phyloP scores from a whole-genome alignment of 1,140 invertebrate genomes.

The Gryon sp. region DNA sequence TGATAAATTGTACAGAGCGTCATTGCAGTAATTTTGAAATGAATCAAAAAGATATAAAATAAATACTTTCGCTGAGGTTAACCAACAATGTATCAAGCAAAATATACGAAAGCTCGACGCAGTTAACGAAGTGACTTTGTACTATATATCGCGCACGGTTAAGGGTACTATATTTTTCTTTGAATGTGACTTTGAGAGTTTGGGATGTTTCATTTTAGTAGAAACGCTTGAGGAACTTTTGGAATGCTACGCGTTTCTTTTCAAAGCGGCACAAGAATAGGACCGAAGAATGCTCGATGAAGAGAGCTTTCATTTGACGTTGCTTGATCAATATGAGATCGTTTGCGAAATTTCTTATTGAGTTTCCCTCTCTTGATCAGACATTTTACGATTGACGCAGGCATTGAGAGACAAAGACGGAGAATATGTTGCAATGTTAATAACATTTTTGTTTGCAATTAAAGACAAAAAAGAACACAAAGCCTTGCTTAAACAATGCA shows the following conservation, averaged over 20 bases:
- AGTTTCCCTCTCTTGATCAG: constrained; percentile 23
- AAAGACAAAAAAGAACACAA: too few relatives aligned
- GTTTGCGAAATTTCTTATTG: constrained; percentile 39
- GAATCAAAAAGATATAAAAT: constrained; percentile 1
- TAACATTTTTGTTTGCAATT: constrained; percentile 24
- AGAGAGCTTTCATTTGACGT: constrained; percentile 45
- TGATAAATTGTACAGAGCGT: too few relatives aligned
- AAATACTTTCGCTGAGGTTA: not conserved
- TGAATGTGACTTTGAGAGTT: constrained; percentile 44
- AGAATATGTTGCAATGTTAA: constrained; percentile 39
- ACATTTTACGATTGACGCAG: constrained; percentile 27
- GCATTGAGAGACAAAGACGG: constrained; percentile 2
- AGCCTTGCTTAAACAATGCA: too few relatives aligned
- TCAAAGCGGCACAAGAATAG: constrained; percentile 45
- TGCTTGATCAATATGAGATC: constrained; percentile 48
- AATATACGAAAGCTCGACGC: constrained; percentile 11
- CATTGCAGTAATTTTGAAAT: constrained; percentile 7
- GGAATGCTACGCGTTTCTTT: constrained; percentile 53
- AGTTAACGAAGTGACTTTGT: not conserved
- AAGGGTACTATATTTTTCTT: constrained; percentile 44
- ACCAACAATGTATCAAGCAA: constrained; percentile 12
- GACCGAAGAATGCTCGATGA: constrained; percentile 48
- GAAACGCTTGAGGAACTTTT: constrained; percentile 34
- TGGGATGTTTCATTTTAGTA: constrained; percentile 45
- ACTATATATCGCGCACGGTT: constrained; percentile 10